A percentile compares a stretch with the other conserved stretches of the same genome.
phyloP scores from a whole-genome alignment of 2,797 vertebrate genomes.

The Balearica regulorum region DNA sequence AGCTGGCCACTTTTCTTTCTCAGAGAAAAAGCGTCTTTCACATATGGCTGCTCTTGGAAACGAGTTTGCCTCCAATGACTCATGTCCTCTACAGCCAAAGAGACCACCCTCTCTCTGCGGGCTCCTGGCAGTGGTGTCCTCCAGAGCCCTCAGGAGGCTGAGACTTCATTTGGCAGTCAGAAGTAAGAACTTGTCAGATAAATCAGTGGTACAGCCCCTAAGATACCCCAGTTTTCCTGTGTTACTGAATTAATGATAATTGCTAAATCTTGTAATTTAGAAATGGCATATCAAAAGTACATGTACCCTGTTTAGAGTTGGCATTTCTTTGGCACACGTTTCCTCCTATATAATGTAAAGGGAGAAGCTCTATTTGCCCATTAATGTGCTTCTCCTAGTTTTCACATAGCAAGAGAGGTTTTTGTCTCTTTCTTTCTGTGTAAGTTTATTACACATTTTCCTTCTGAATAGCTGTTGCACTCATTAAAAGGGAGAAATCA shows the following conservation, averaged over 20 bases:
- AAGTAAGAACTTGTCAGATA: background rate
- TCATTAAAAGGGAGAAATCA: background rate
- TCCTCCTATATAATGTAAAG: background rate
- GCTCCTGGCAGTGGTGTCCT: background rate
- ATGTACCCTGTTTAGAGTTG: background rate
- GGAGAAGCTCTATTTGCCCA: background rate
- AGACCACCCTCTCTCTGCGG: background rate
- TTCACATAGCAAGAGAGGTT: background rate
- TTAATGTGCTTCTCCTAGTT: background rate
- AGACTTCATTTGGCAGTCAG: background rate
- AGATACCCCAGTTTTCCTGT: background rate
- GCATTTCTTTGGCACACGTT: background rate
- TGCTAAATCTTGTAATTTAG: background rate
- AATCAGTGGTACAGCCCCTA: background rate
- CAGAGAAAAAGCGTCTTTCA: background rate
- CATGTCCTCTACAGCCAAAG: background rate
- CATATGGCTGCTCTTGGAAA: background rate
- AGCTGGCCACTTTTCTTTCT: background rate
- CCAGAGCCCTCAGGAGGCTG: background rate
- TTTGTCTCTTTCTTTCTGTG: background rate
- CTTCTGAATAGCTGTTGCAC: background rate
- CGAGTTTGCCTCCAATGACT: rapidly evolving
- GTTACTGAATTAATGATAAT: background rate
- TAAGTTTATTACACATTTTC: background rate
- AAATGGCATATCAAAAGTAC: background rate